phyloP scores from a whole-genome alignment of 2,113 vertebrate genomes.

The Dendrocopos noguchii region DNA sequence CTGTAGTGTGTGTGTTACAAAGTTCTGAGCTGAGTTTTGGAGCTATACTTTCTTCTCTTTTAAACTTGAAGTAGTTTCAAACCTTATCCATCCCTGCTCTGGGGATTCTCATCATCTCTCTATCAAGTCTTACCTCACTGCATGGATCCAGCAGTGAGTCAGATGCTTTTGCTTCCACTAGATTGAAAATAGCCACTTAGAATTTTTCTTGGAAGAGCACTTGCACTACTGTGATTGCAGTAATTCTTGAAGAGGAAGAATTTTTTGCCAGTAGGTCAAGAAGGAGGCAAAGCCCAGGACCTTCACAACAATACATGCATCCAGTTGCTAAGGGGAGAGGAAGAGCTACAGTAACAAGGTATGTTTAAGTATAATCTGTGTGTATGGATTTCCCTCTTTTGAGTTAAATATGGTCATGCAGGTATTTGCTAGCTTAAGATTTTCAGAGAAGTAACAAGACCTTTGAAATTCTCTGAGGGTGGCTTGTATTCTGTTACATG shows the following conservation, averaged over 20 bases:
- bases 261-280: conserved; percentile 1
- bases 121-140: background rate
- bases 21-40: background rate
- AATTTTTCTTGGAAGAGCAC: background rate
- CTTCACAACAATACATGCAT: background rate
- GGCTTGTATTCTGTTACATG: background rate
- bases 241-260: conserved; percentile 15
- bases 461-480: background rate
- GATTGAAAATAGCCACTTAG: background rate
- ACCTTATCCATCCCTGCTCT: background rate
- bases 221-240: conserved; percentile 9
- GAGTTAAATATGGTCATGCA: background rate
- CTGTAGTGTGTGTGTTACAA: background rate
- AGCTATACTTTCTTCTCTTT: background rate
- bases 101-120: background rate
- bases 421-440: background rate
- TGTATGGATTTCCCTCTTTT: background rate
- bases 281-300: conserved; percentile 14
- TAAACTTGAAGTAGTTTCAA: background rate
- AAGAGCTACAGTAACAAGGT: conserved; percentile 37
- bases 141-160: background rate
- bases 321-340: conserved; percentile 8
- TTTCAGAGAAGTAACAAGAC: background rate
- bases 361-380: conserved; percentile 12
- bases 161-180: background rate